Conservation (phyloP, 1,140 invertebrate species). For the Ooceraea biroi region DNA sequence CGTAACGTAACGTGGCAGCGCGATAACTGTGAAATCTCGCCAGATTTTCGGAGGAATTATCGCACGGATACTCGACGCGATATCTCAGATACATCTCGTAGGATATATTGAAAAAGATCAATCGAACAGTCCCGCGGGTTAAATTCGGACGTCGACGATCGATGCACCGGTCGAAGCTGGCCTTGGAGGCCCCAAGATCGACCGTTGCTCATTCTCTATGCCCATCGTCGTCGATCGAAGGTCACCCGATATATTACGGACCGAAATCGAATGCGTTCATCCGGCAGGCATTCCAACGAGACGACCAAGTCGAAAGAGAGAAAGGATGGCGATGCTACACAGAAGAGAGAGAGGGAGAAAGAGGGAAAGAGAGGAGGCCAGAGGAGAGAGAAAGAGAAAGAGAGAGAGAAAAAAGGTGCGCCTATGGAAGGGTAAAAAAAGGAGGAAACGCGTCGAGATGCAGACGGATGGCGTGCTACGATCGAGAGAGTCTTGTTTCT, state of each 20-base stretch:
- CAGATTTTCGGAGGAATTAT: constrained; percentile 6
- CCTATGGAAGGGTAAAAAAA: constrained; percentile 63
- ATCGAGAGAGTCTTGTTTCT: constrained; percentile 74
- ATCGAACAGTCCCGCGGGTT: constrained; percentile 44
- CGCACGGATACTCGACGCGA: neutral
- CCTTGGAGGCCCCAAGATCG: constrained; percentile 57
- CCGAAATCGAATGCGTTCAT: constrained; percentile 79
- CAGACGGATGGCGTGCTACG: constrained; percentile 72
- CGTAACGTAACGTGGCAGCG: neutral
- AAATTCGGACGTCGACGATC: constrained; percentile 58
- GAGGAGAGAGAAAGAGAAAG: neutral
- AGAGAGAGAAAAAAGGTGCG: constrained; percentile 44
- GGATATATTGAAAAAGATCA: constrained; percentile 33
- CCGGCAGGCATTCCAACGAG: constrained; percentile 79
- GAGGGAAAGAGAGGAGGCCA: constrained; percentile 41
- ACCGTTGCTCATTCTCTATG: constrained; percentile 55
- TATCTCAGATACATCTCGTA: constrained; percentile 16
- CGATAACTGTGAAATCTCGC: constrained; percentile 14
- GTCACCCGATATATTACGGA: constrained; percentile 68
- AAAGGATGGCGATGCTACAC: constrained; percentile 41
- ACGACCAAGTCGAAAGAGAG: constrained; percentile 71
- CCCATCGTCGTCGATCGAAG: constrained; percentile 72
- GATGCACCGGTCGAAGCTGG: constrained; percentile 64
- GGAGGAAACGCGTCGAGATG: constrained; percentile 61
- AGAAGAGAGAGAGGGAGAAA: neutral